These are phyloP conservation scores for Neuroterus valhalla DNA, from an alignment of 1,140 invertebrate genomes.

Conservation along the genomic window DNA sequence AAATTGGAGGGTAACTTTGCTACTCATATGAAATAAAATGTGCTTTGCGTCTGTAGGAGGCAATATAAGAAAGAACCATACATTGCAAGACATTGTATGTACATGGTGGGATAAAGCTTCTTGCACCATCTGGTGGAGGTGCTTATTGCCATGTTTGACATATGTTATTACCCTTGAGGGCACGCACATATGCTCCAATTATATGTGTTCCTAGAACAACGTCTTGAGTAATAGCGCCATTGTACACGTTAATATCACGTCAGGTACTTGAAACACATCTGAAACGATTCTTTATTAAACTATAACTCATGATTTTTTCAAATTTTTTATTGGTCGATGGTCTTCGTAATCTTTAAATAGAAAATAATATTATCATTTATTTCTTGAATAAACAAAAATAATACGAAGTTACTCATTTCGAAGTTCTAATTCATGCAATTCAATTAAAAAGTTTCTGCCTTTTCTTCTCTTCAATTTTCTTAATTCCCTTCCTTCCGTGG, in stretches of 20 bases:
- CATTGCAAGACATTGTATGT: slow-evolving; percentile 11
- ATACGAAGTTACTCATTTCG: no score
- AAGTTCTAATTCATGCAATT: no score
- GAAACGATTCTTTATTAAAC: no score
- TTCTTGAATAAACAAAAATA: no score
- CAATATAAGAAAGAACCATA: slow-evolving; percentile 22
- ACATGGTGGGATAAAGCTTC: slow-evolving; percentile 12
- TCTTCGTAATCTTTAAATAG: no score
- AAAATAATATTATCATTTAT: no score
- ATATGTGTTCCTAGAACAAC: slow-evolving; percentile 27
- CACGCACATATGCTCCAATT: slow-evolving; percentile 28
- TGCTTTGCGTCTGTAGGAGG: slow-evolving; percentile 1
- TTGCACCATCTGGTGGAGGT: slow-evolving; percentile 23
- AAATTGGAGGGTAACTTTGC: no score
- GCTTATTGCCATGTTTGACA: slow-evolving; percentile 29
- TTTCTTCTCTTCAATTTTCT: neutral
- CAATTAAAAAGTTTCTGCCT: neutral
- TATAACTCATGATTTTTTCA: no score
- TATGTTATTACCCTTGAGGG: slow-evolving; percentile 30
- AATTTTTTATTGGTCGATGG: no score
- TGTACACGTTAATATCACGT: slow-evolving; percentile 11
- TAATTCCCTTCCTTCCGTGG: neutral
- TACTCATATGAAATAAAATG: slow-evolving; percentile 8
- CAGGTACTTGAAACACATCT: neutral
- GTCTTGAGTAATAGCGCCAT: slow-evolving; percentile 11